Conservation (phyloP, 2,888 invertebrate genomes). For the Marasmarcha lunaedactyla region DNA sequence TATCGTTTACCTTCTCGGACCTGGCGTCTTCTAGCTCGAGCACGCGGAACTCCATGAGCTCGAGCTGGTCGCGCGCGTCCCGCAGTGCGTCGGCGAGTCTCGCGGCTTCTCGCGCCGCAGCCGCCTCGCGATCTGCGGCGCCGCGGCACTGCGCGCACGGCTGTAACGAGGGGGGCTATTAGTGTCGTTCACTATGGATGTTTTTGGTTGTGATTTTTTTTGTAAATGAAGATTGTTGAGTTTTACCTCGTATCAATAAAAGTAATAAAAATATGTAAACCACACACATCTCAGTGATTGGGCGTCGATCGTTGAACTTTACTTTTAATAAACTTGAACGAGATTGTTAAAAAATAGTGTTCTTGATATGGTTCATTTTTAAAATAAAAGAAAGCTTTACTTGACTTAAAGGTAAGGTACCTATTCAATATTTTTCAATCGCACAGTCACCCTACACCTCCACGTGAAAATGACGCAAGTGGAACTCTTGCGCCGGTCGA, state of each 20-base stretch:
- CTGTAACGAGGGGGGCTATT: conserved; percentile 30
- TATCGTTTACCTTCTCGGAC: conserved; percentile 56
- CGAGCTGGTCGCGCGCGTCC: conserved; percentile 83
- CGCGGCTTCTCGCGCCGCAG: conserved; percentile 62
- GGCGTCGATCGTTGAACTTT: no score
- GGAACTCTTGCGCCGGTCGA: not conserved
- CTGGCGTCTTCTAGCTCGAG: conserved; percentile 79
- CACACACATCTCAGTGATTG: no score
- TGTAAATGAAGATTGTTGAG: no score
- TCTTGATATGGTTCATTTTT: no score
- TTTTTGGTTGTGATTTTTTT: no score
- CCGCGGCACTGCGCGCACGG: conserved; percentile 57
- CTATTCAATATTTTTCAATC: not conserved
- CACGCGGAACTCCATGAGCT: conserved; percentile 82
- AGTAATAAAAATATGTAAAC: no score
- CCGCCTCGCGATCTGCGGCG: conserved; percentile 52
- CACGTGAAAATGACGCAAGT: conserved; percentile 1
- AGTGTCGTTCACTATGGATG: conserved; percentile 16
- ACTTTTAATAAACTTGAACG: no score
- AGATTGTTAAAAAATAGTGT: no score
- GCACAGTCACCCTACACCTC: conserved; percentile 3
- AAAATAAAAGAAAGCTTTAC: no score
- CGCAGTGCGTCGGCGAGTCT: conserved; percentile 75
- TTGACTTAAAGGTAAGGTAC: no score
- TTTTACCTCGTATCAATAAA: no score